These are phyloP conservation scores for Capitulum mitella DNA, from an alignment of 2,888 invertebrate species.

Conservation along the genomic window DNA sequence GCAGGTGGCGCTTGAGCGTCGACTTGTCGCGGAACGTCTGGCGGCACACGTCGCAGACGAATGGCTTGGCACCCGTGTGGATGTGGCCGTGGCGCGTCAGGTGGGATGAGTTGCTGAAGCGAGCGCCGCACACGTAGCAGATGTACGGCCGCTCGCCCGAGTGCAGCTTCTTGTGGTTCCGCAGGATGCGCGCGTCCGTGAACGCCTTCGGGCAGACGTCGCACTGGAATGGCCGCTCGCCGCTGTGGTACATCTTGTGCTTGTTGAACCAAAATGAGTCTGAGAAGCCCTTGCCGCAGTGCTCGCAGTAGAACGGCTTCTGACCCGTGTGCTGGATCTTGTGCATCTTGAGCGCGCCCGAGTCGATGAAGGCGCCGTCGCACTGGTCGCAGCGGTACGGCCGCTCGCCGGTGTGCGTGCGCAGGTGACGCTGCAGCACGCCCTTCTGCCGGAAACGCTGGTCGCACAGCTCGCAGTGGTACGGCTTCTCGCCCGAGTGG, in stretches of 20 bases:
- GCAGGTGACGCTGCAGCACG: background rate
- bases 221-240: conserved; percentile 5
- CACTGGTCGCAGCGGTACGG: conserved; percentile 13
- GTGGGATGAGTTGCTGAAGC: conserved; percentile 7
- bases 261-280: conserved; percentile 15
- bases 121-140: conserved; percentile 14
- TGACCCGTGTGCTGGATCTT: conserved; percentile 13
- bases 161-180: conserved; percentile 8
- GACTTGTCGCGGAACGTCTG: conserved; percentile 14
- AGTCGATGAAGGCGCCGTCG: background rate
- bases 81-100: conserved; percentile 11
- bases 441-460: conserved; percentile 13
- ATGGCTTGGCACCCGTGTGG: background rate
- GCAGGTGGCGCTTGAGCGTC: conserved; percentile 3
- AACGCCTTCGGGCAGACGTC: conserved; percentile 15
- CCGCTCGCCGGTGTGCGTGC: conserved; percentile 12
- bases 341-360: background rate
- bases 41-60: background rate
- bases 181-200: conserved; percentile 5
- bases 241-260: conserved; percentile 6
- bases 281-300: conserved; percentile 18
- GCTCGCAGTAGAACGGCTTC: conserved; percentile 13
- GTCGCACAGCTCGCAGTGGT: background rate
- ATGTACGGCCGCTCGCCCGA: conserved; percentile 3
- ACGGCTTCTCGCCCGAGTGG: conserved; percentile 15